Conservation (phyloP, 2,797 vertebrate genomes). For the Ctenopoma kingsleyae region DNA sequence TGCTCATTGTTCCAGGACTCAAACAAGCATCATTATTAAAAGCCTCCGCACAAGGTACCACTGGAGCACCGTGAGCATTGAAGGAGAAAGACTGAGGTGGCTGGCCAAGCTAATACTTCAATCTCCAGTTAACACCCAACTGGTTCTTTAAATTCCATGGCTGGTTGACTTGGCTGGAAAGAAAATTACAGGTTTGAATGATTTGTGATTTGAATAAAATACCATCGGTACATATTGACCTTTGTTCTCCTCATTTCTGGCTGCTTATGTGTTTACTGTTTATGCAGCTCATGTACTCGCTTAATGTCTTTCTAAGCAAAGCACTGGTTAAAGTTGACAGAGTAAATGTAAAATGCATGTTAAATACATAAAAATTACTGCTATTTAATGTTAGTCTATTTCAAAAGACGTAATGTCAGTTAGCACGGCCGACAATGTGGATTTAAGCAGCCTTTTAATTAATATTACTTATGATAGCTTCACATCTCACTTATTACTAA, state of each 20-base stretch:
- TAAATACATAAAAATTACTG: background rate
- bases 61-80: slow-evolving; percentile 51
- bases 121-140: slow-evolving; percentile 48
- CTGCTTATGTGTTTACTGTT: slow-evolving; percentile 2
- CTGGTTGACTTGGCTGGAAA: slow-evolving; percentile 18
- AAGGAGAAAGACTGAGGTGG: slow-evolving; percentile 53
- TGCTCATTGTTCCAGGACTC: slow-evolving; percentile 75
- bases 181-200: slow-evolving; percentile 26
- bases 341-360: slow-evolving; percentile 2
- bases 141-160: slow-evolving; percentile 24
- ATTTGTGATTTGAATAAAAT: slow-evolving; percentile 30
- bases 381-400: background rate
- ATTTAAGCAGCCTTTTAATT: too few relatives aligned
- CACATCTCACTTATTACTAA: too few relatives aligned
- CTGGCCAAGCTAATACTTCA: slow-evolving; percentile 49
- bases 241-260: slow-evolving; percentile 3
- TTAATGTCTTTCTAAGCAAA: background rate
- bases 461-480: too few relatives aligned
- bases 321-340: background rate
- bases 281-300: background rate
- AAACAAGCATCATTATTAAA: slow-evolving; percentile 75
- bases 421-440: too few relatives aligned
- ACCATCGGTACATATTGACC: background rate
- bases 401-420: too few relatives aligned
- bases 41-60: slow-evolving; percentile 55